Evolutionary conservation across 2,113 vertebrate species (phyloP).

Genomic region (Zosterops japonicus): DNA sequence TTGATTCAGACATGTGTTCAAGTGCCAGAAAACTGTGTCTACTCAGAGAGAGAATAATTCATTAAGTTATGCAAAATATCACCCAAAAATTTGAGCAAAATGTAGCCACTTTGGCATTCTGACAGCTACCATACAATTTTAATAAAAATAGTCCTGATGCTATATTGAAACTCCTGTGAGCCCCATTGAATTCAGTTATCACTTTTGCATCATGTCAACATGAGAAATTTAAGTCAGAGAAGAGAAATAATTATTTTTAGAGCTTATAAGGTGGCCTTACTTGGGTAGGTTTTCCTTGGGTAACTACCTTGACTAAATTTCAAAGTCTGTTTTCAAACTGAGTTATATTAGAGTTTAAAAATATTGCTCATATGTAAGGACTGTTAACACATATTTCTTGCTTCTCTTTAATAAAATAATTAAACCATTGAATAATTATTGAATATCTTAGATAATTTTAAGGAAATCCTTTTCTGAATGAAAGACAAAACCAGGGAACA

Average conservation of each 20-base stretch:
- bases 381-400: neutral
- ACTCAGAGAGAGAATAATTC: neutral
- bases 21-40: neutral
- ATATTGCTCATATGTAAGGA: neutral
- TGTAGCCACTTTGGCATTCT: neutral
- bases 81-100: neutral
- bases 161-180: neutral
- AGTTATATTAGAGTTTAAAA: neutral
- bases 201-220: neutral
- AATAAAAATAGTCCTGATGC: neutral
- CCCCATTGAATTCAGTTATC: neutral
- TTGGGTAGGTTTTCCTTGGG: neutral
- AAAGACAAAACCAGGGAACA: neutral
- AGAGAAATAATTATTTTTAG: neutral
- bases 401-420: neutral
- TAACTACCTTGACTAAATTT: neutral
- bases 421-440: neutral
- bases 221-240: neutral
- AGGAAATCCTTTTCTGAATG: neutral
- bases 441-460: neutral
- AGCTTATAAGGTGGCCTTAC: neutral
- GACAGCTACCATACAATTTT: neutral
- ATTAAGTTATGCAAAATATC: neutral
- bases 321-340: neutral
- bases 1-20: neutral